These are phyloP conservation scores for Drosophila dunni DNA, from an alignment of 1,140 invertebrate species.

Conservation along the genomic window DNA sequence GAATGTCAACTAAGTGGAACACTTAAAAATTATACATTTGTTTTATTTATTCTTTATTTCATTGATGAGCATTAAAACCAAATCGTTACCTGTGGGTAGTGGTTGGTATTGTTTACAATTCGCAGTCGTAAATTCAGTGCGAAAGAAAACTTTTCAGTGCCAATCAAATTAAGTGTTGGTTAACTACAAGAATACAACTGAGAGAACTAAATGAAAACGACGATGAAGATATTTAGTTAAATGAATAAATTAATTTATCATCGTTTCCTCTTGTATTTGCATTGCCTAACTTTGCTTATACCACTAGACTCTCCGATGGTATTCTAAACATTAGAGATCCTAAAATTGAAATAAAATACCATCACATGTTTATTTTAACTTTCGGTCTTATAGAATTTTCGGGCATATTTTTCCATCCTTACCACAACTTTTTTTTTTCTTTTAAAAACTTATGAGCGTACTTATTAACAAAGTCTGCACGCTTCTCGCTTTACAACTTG, in stretches of 20 bases:
- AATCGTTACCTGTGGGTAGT: slow-evolving; percentile 68
- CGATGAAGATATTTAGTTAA: slow-evolving; percentile 28
- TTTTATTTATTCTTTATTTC: slow-evolving; percentile 40
- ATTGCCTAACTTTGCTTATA: too few species aligned
- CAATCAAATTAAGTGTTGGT: slow-evolving; percentile 80
- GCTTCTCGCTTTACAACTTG: slow-evolving; percentile 41
- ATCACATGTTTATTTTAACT: too few species aligned
- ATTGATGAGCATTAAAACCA: slow-evolving; percentile 58
- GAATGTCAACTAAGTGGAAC: slow-evolving; percentile 58
- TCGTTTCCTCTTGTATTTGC: slow-evolving; percentile 56
- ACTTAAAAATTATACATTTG: slow-evolving; percentile 67
- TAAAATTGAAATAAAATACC: too few species aligned
- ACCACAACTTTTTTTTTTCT: slow-evolving; percentile 34
- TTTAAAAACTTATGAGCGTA: slow-evolving; percentile 73
- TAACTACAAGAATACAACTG: slow-evolving; percentile 58
- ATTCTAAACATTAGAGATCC: too few species aligned
- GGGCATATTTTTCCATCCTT: slow-evolving; percentile 50
- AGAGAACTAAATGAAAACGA: slow-evolving; percentile 29
- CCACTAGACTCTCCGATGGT: too few species aligned
- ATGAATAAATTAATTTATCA: slow-evolving; percentile 74
- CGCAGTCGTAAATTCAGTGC: slow-evolving; percentile 67
- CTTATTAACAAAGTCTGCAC: slow-evolving; percentile 83
- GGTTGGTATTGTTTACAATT: slow-evolving; percentile 62
- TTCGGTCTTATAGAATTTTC: slow-evolving; percentile 60
- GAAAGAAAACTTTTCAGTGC: slow-evolving; percentile 64